Base-by-base conservation (phyloP, 2,113 vertebrate genomes). In the Onychorhynchus coronatus region DNA sequence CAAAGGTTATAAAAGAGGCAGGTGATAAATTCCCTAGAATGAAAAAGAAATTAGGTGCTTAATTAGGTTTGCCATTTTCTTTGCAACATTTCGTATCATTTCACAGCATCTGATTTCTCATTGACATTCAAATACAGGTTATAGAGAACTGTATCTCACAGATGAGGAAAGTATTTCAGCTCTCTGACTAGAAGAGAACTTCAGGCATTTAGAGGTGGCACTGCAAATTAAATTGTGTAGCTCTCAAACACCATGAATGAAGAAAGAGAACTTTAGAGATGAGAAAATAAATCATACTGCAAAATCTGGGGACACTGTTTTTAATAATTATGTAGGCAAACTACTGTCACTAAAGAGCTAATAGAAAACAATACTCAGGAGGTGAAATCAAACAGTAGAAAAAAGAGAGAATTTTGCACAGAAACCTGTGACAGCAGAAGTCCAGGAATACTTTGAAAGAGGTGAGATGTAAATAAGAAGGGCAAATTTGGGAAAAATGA, bases 61-160 rank as follows among this genome's bases (percentile, higher is more conserved):
- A 75, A 82, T 91, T 88, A 79, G 21, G 23, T 91, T 27, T 25
- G 21, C 41, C 8, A 14, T 70, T 90, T 21, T 76, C 39, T 88
- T 79, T 92, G 63, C 71, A 85, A 33, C 21, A 27, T 76, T 72
- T 92, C 82, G 42, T 47, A 59, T 59, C 23, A 79, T 82, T 88
- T 93, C 33, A 63, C 35, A 85, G 30, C 19, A 35, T 76, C n/a
- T 56, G 44, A 83, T 83, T 93, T 92, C 58, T 90, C 31, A 73
- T 93, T 92, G 90, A 44, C 35, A 76, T 73, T 85, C 74, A 47
- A 90, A 82, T 50, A 63, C 15, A 47, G 8, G 2, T 30, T 78
- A 47, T 24, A 58, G 18, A 78, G 82, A 23, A 67, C 18, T 70
- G 2, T 21, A 21, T 85, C 17, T 92, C 23, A 63, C 19, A 66